Percentiles rank a stretch among this genome's conserved stretches.
phyloP scores from a whole-genome alignment of 2,113 vertebrate species.

The Mirza zaza region DNA sequence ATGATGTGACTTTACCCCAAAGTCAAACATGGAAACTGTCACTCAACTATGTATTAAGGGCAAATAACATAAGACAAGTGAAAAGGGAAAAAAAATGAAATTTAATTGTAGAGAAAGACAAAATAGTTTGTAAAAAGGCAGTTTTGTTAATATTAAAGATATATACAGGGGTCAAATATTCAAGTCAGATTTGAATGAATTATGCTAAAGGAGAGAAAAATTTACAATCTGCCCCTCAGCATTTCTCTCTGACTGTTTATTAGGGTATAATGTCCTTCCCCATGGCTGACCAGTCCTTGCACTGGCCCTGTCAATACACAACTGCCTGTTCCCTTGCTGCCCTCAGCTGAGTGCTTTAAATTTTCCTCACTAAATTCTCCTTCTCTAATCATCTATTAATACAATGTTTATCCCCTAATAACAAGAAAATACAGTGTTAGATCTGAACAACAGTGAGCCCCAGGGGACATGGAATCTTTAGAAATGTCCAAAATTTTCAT shows the following conservation, averaged over 20 bases:
- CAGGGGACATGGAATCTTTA: background rate
- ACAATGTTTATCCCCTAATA: background rate
- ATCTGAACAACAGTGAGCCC: background rate
- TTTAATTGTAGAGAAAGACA: background rate
- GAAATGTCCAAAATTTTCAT: background rate
- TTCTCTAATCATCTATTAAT: background rate
- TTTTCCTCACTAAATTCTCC: background rate
- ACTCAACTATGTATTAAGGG: background rate
- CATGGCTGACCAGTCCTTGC: background rate
- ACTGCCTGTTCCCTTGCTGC: background rate
- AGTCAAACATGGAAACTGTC: background rate
- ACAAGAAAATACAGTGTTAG: background rate
- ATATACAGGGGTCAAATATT: background rate
- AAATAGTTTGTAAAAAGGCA: constrained; percentile 5
- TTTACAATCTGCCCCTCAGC: background rate
- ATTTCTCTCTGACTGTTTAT: background rate
- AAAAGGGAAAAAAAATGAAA: background rate
- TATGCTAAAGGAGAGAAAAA: background rate
- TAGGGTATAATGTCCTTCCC: background rate
- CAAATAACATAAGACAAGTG: background rate
- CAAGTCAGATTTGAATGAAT: background rate
- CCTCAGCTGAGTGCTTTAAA: background rate
- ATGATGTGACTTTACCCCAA: constrained; percentile 15
- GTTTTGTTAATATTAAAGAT: constrained; percentile 26
- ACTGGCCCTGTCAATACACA: background rate